A percentile compares a stretch with the other conserved stretches of the same genome.
Evolutionary conservation across 1,140 invertebrate genomes (phyloP).

Genomic region (Vollenhovia emeryi): DNA sequence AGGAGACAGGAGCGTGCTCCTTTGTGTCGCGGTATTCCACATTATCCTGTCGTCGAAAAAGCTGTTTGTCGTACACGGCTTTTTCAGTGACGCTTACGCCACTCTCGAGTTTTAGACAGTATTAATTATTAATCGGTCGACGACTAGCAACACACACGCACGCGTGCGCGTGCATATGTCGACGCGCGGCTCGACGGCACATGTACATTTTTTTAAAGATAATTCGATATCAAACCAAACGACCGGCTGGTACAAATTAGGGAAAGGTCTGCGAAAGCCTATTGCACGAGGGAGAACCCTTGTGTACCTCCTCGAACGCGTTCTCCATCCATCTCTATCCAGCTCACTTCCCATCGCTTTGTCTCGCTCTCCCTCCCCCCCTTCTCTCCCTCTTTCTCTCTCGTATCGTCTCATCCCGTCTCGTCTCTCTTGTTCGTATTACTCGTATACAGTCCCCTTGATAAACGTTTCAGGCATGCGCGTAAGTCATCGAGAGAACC

Average conservation of each 20-base stretch:
- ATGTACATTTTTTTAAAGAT: constrained; percentile 80
- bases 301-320: constrained; percentile 14
- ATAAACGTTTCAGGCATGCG: constrained; percentile 67
- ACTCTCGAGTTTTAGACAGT: neutral
- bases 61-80: neutral
- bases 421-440: neutral
- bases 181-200: constrained; percentile 60
- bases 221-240: constrained; percentile 76
- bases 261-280: constrained; percentile 79
- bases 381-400: neutral
- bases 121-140: constrained; percentile 33
- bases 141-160: neutral
- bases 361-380: constrained; percentile 8
- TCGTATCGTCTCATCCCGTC: no score
- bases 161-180: neutral
- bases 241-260: constrained; percentile 64
- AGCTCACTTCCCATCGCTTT: neutral
- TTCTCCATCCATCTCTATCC: constrained; percentile 10
- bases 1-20: neutral
- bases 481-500: constrained; percentile 30
- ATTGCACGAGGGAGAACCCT: constrained; percentile 76
- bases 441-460: constrained; percentile 59
- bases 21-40: neutral
- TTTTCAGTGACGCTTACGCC: neutral
- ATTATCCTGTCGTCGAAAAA: neutral